Evolutionary conservation across 2,113 vertebrate species (phyloP).

Genomic region (Petrocephalus microphthalmus): DNA sequence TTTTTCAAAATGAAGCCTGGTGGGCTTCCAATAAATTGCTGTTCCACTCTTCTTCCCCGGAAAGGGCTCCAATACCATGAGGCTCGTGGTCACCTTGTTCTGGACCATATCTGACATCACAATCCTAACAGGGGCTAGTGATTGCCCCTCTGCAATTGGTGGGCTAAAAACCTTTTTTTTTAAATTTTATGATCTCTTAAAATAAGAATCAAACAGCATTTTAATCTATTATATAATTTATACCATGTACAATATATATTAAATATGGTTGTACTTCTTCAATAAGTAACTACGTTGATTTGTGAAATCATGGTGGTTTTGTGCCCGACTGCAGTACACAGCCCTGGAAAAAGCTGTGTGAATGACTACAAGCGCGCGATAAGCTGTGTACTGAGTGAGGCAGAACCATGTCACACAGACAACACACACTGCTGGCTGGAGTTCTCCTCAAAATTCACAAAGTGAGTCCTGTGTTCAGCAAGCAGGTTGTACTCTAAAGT

Average conservation of each 20-base stretch:
- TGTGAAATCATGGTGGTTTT: neutral
- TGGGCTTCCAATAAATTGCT: neutral
- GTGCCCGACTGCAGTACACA: neutral
- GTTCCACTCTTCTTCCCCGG: neutral
- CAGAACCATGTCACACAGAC: neutral
- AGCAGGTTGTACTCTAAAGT: neutral
- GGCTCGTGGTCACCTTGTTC: neutral
- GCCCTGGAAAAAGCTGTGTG: neutral
- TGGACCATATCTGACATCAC: neutral
- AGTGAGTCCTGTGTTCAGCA: neutral
- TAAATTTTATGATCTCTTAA: neutral
- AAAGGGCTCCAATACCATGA: neutral
- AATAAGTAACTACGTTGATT: neutral
- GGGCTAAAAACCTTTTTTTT: neutral
- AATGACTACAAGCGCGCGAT: constrained; percentile 6
- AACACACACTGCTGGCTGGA: neutral
- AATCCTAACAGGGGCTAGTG: neutral
- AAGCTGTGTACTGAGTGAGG: neutral
- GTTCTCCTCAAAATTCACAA: neutral
- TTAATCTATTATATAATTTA: neutral
- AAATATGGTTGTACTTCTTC: neutral
- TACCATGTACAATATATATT: neutral
- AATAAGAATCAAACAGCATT: neutral
- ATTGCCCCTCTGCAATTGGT: neutral
- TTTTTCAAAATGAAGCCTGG: neutral